Percentiles rank a stretch among this genome's conserved stretches.
These are phyloP conservation scores for Argyra leucocephala DNA, from an alignment of 2,888 invertebrate species.

Conservation along the genomic window DNA sequence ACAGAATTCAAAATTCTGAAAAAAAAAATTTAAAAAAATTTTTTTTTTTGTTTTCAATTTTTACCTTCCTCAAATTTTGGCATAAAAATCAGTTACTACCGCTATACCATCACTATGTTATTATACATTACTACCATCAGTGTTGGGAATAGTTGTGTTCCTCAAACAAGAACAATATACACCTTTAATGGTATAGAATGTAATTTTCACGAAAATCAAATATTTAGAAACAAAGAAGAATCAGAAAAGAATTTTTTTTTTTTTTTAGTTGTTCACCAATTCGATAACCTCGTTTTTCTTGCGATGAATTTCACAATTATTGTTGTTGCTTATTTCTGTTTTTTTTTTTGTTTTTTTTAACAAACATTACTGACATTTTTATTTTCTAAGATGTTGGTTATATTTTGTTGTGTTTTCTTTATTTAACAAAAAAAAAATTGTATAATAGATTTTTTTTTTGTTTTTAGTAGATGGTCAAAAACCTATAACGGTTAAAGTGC, in stretches of 20 bases:
- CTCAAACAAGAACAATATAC: neutral
- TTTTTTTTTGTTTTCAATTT: too few species aligned
- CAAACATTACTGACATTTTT: neutral
- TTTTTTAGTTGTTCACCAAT: neutral
- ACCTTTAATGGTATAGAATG: neutral
- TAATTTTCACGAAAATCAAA: neutral
- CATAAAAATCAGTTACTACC: too few species aligned
- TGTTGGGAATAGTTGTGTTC: too few species aligned
- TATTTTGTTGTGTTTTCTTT: too few species aligned
- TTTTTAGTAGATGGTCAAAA: neutral
- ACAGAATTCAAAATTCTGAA: neutral
- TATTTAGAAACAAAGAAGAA: neutral
- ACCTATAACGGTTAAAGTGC: conserved; percentile 3
- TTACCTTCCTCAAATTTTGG: too few species aligned
- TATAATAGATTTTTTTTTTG: conserved; percentile 2
- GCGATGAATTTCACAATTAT: neutral
- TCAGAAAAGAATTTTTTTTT: too few species aligned
- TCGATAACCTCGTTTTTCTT: neutral
- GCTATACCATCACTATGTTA: too few species aligned
- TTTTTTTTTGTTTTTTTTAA: neutral
- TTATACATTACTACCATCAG: too few species aligned
- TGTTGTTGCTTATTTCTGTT: neutral
- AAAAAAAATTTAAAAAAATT: too few species aligned
- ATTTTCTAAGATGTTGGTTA: neutral
- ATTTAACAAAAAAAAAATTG: neutral